phyloP scores from a whole-genome alignment of 1,140 invertebrate genomes.

The Aphidius gifuensis region DNA sequence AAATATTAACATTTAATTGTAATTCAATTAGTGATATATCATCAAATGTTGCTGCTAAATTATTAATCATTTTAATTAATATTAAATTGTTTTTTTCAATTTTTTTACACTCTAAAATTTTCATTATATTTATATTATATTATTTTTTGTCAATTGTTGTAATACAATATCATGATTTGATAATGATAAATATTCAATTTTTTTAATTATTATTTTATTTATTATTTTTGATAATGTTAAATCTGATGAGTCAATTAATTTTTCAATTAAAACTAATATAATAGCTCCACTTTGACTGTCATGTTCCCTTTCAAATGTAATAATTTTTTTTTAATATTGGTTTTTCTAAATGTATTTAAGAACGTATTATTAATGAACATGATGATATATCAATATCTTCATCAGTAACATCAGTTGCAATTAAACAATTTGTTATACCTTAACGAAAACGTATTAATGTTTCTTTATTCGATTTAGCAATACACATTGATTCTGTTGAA shows the following conservation, averaged over 20 bases:
- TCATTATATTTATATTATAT: conserved; percentile 26
- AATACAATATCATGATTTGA: conserved; percentile 64
- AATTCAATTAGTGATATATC: conserved; percentile 84
- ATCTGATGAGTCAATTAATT: too few species aligned
- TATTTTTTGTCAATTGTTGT: conserved; percentile 46
- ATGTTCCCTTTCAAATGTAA: too few species aligned
- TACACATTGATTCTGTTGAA: conserved; percentile 57
- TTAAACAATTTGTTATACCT: conserved; percentile 69
- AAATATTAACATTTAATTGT: conserved; percentile 67
- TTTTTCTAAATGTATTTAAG: conserved; percentile 55
- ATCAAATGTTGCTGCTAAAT: conserved; percentile 73
- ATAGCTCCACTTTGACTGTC: too few species aligned
- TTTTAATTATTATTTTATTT: conserved; percentile 53
- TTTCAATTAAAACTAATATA: too few species aligned
- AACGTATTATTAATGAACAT: conserved; percentile 80
- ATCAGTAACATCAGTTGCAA: conserved; percentile 78
- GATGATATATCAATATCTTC: conserved; percentile 83
- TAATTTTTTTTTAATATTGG: neutral
- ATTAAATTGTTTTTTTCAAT: conserved; percentile 38
- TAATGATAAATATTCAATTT: conserved; percentile 52
- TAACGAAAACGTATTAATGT: conserved; percentile 59
- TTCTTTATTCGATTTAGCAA: conserved; percentile 61
- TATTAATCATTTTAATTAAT: conserved; percentile 37
- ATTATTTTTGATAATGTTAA: neutral
- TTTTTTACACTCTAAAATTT: conserved; percentile 33